A percentile compares a stretch with the other conserved stretches of the same genome.
These are phyloP conservation scores for Euphonia xanthogaster DNA, from an alignment of 2,797 vertebrate species.

Conservation along the genomic window DNA sequence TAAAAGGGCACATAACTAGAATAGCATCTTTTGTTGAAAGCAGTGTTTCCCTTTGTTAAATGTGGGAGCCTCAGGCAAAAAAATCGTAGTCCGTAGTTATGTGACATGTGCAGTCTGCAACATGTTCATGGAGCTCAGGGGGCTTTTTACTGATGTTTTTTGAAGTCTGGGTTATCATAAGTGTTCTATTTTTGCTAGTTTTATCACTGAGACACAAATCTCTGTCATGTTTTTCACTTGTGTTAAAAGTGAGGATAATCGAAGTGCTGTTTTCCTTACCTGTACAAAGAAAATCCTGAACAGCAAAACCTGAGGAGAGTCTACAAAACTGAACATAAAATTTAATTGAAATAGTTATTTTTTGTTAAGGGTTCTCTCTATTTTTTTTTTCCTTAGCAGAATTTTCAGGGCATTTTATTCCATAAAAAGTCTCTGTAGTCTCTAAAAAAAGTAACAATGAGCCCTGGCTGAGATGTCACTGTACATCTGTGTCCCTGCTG, in stretches of 20 bases:
- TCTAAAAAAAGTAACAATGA: background rate
- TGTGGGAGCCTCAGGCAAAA: conserved; percentile 40
- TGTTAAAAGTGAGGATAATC: background rate
- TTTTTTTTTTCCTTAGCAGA: background rate
- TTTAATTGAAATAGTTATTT: background rate
- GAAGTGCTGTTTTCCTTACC: background rate
- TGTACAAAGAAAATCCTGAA: background rate
- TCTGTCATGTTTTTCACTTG: background rate
- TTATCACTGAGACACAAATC: conserved; percentile 32
- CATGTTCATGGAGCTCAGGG: background rate
- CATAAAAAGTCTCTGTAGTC: background rate
- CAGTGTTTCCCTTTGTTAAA: conserved; percentile 28
- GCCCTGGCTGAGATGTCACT: background rate
- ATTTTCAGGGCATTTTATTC: background rate
- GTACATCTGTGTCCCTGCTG: background rate
- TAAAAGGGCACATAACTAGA: conserved; percentile 71
- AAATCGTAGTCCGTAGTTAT: background rate
- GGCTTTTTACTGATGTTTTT: conserved; percentile 7
- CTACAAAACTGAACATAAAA: background rate
- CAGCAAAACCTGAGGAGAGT: background rate
- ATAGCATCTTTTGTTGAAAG: conserved; percentile 63
- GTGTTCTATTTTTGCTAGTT: background rate
- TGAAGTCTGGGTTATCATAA: background rate
- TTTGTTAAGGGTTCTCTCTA: background rate
- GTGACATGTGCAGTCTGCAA: conserved; percentile 33